Evolutionary conservation across 2,888 invertebrate genomes (phyloP).

Genomic region (Dasysyrphus tricinctus): DNA sequence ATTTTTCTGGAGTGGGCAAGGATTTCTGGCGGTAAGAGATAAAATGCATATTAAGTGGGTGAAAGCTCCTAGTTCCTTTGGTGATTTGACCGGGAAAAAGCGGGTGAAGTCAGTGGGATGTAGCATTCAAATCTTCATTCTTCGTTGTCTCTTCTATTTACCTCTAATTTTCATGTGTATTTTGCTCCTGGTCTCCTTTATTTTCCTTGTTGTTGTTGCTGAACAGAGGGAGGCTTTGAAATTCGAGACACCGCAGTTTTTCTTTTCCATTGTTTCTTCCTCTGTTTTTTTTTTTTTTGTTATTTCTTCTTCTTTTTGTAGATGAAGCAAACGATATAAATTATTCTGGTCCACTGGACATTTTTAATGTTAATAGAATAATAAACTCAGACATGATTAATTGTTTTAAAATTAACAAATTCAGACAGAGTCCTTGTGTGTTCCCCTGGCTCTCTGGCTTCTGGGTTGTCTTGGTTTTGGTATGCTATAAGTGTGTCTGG

Average conservation of each 20-base stretch:
- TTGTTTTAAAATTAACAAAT: slow-evolving; percentile 73
- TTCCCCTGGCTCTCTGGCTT: background rate
- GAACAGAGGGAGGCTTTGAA: slow-evolving; percentile 9
- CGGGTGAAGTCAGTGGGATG: background rate
- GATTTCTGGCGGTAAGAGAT: slow-evolving; percentile 20
- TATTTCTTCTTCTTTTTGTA: background rate
- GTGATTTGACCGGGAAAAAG: background rate
- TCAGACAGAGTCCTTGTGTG: slow-evolving; percentile 47
- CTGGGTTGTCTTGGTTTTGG: background rate
- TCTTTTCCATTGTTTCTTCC: slow-evolving; percentile 34
- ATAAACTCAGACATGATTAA: slow-evolving; percentile 75
- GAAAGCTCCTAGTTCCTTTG: background rate
- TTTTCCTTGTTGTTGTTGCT: background rate
- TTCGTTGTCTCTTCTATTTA: slow-evolving; percentile 37
- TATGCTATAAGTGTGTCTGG: background rate
- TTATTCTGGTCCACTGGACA: slow-evolving; percentile 72
- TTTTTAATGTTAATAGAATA: slow-evolving; percentile 74
- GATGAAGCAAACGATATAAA: slow-evolving; percentile 58
- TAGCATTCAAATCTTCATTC: background rate
- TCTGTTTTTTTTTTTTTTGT: background rate
- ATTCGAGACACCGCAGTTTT: slow-evolving; percentile 27
- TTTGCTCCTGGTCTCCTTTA: slow-evolving; percentile 37
- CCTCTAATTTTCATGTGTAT: slow-evolving; percentile 51
- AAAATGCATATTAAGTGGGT: slow-evolving; percentile 47
- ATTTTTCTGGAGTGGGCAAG: slow-evolving; percentile 28